Base-by-base conservation (phyloP, 1,140 invertebrate genomes). In the Meteorus sp. region DNA sequence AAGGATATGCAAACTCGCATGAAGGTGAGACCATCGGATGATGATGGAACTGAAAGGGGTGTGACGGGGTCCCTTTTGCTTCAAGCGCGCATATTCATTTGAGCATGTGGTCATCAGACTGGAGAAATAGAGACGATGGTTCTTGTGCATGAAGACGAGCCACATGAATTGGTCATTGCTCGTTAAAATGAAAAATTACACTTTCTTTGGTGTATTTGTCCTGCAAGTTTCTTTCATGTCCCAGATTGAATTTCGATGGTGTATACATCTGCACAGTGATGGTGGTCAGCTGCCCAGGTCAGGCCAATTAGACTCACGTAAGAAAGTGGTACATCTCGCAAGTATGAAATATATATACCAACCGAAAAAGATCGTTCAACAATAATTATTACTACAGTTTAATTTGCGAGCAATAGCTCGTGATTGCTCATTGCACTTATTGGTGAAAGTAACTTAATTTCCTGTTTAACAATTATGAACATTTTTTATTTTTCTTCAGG, bases 141-240 rank as follows among this genome's bases (percentile, higher is more conserved):
- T n/a, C n/a, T n/a, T n/a, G n/a, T n/a, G n/a, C n/a, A n/a, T n/a
- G n/a, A n/a, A n/a, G 3, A 33, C 33, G 8, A 35, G 11, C 31
- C 47, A 5, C 39, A 37, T 33, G 23, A 44, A 58, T 47, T 64
- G 63, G 65, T 62, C 67, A 68, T 62, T 52, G 64, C 63, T 71
- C 69, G 67, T 72, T 71, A 71, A 72, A 68, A 65, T 70, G 69
- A 71, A 65, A 70, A 70, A 68, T 66, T 53, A 65, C 52, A 61
- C 67, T 67, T 66, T 68, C 51, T 44, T 44, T 29, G 9, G 43
- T 20, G 47, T 51, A 27, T 52, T 33, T 39, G 19, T 33, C n/a
- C n/a, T n/a, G n/a, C n/a, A n/a, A 17, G 35, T 51, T 61, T 56
- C 53, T 44, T 51, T 51, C 54, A 60, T 37, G 45, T 61, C 35